Evolutionary conservation across 2,113 vertebrate species (phyloP), one percentile per base, ranked within the genome.

Genomic region (Gallinago media): DNA sequence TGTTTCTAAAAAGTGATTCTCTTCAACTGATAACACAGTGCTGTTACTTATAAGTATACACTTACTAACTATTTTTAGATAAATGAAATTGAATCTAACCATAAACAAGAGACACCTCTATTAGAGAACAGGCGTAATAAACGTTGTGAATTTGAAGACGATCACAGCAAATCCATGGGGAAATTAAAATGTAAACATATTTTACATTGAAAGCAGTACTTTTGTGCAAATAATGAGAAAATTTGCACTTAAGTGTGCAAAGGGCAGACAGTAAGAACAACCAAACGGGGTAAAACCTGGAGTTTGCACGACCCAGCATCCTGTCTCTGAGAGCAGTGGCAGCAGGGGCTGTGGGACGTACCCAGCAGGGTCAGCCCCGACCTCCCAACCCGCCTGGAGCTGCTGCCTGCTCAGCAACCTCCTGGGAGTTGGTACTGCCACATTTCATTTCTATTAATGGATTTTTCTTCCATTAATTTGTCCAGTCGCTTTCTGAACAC

Each of bases 321-420:
- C 44, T 46, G 31, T 40, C 58, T 55, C 50, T 27, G 55, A 58
- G 15, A 21, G 46, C 26, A n/a, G 29, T 26, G 0, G 0, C 0
- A 16, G 31, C 5, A 22, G 34, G 19, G 61, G 32, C 16, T 3
- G 11, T 26, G 76, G 15, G 38, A 38, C 38, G 20, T 3, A 54
- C 17, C 25, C 78, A 50, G 2, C 11, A 19, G 32, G 14, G 11
- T 25, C 3, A 63, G 14, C 46, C 32, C 52, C 15, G 20, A 70
- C 17, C 25, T 1, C 15, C 29, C 56, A 52, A 26, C 52, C 65
- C 70, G 34, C 44, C 36, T 2, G 0, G 0, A 82, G 46, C 59
- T 65, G 12, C 0, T 68, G 32, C 27, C 63, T 59, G 34, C 59
- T 76, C 34, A 15, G 29, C 58, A 84, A 12, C 77, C 40, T 68